These are phyloP conservation scores for Ceyx erithaca DNA, from an alignment of 2,797 vertebrate genomes.

Conservation along the genomic window DNA sequence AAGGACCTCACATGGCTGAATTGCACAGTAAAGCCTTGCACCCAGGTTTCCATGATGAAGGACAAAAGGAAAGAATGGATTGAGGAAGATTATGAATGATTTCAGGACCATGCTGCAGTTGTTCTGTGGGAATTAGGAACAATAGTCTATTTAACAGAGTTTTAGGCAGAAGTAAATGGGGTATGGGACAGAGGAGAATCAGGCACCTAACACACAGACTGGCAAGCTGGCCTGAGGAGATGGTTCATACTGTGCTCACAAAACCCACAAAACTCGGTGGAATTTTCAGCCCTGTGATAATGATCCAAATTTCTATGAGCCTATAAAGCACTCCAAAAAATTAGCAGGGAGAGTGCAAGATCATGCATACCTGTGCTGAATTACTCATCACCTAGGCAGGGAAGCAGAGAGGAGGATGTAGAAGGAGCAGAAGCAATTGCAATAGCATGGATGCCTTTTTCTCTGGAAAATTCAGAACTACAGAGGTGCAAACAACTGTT, in stretches of 20 bases:
- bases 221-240: constrained; percentile 14
- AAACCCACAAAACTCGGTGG: constrained; percentile 26
- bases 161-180: background rate
- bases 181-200: background rate
- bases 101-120: background rate
- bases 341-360: constrained; percentile 5
- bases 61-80: background rate
- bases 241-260: constrained; percentile 41
- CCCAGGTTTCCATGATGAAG: background rate
- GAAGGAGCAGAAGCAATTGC: background rate
- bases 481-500: background rate
- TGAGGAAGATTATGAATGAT: background rate
- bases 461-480: background rate
- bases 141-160: background rate
- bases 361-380: constrained; percentile 38
- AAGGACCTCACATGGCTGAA: background rate
- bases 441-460: background rate
- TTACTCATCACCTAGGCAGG: background rate
- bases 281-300: constrained; percentile 59
- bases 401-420: background rate
- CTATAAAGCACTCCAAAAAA: constrained; percentile 48
- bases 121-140: background rate
- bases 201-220: background rate
- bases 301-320: constrained; percentile 63
- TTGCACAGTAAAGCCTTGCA: background rate